Percentiles rank a stretch among this genome's conserved stretches.
These are phyloP conservation scores for Chrysolina oricalcia DNA, from an alignment of 2,888 invertebrate species.

Conservation along the genomic window DNA sequence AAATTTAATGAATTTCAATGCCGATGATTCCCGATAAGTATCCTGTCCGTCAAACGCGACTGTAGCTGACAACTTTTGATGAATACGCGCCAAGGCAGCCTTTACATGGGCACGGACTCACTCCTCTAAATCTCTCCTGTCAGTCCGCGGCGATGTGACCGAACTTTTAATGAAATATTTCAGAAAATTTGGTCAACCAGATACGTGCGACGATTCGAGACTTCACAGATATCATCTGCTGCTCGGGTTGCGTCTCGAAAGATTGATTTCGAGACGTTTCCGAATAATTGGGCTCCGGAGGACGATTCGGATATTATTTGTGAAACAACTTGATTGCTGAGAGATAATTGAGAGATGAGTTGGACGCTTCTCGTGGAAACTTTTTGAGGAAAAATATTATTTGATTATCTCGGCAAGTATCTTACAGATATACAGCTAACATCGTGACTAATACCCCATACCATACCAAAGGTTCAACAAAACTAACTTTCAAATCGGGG, in stretches of 20 bases:
- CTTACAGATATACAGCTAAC: too few species aligned
- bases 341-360: conserved; percentile 1
- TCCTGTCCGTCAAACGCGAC: conserved; percentile 60
- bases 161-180: conserved; percentile 57
- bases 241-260: conserved; percentile 26
- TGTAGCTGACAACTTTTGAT: conserved; percentile 64
- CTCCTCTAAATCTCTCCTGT: conserved; percentile 63
- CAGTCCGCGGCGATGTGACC: conserved; percentile 59
- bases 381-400: too few species aligned
- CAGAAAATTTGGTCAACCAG: conserved; percentile 53
- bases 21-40: conserved; percentile 47
- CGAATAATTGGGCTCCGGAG: not conserved
- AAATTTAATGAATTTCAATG: conserved; percentile 50
- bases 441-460: too few species aligned
- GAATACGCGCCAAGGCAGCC: conserved; percentile 60
- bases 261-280: conserved; percentile 43
- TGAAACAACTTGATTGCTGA: conserved; percentile 7
- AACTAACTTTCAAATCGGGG: too few species aligned
- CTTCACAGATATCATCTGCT: conserved; percentile 49
- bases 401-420: too few species aligned
- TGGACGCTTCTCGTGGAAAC: not conserved
- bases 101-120: conserved; percentile 62
- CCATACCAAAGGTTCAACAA: too few species aligned
- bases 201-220: conserved; percentile 51
- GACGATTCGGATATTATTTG: conserved; percentile 11